Evolutionary conservation across 2,888 invertebrate species (phyloP), one percentile per base, ranked within the genome.

Genomic region (Sepiola atlantica): DNA sequence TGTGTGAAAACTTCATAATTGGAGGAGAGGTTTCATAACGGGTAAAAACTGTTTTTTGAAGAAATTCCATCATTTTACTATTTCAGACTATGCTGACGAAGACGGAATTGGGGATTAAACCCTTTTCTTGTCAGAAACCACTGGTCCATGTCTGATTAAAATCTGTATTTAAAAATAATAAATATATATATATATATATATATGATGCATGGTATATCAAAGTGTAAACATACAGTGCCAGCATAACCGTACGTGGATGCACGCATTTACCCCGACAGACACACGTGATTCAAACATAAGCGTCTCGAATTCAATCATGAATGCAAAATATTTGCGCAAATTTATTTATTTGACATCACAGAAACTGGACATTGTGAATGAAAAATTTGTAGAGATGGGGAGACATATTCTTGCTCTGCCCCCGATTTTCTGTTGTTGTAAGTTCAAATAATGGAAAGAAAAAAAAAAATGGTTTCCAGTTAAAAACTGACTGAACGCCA

Each of bases 301-400:
- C 18, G n/a, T 77, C 77, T 77, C 77, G n/a, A 77, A 77, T 77
- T n/a, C n/a, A 77, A 77, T n/a, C n/a, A 77, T 77, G 77, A 77
- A 77, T 77, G 77, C n/a, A 6, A 77, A 77, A 77, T 77, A 12
- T n/a, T 77, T n/a, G 77, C 77, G n/a, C 77, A 77, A 77, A n/a
- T 77, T 77, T 61, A 28, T 35, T 35, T 35, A 35, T 92, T 54
- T 54, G 18, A 92, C 35, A 54, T 54, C 54, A 54, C 54, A 92
- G 35, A 54, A 54, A 54, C 92, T 92, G 54, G 92, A 92, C 35
- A 92, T 92, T 35, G 92, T 28, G 54, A 35, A 35, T 32, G 45
- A 92, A 54, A n/a, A 54, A 92, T 54, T 92, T 35, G n/a, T 35
- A 91, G 21, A 92, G 54, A 54, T 92, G 8, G 54, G 54, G 21